phyloP scores from a whole-genome alignment of 2,888 invertebrate species.

The Drosophila demipolita region DNA sequence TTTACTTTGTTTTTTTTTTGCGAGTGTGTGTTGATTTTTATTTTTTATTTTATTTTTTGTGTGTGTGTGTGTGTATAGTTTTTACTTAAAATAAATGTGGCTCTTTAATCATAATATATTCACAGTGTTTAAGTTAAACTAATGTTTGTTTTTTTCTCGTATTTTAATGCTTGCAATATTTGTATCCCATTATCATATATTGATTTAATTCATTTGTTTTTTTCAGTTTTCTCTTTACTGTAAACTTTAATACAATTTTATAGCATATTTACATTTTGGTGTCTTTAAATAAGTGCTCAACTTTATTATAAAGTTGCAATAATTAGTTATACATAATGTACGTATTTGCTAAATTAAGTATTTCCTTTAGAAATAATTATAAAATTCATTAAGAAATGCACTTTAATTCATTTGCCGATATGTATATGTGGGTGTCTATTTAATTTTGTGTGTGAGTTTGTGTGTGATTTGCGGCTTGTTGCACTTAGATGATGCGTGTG shows the following conservation, averaged over 20 bases:
- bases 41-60: neutral
- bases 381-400: constrained; percentile 67
- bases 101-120: constrained; percentile 74
- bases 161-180: constrained; percentile 33
- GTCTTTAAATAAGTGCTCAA: constrained; percentile 50
- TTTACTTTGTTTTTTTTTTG: constrained; percentile 44
- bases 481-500: constrained; percentile 1
- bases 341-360: constrained; percentile 37
- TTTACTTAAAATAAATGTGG: constrained; percentile 72
- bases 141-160: constrained; percentile 32
- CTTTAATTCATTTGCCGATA: constrained; percentile 70
- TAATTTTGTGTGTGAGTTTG: constrained; percentile 11
- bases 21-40: constrained; percentile 37
- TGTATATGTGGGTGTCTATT: constrained; percentile 32
- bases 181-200: constrained; percentile 30
- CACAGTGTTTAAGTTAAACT: constrained; percentile 77
- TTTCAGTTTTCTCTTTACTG: constrained; percentile 1
- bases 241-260: constrained; percentile 44
- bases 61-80: constrained; percentile 34
- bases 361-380: constrained; percentile 41
- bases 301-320: constrained; percentile 48
- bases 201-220: constrained; percentile 12
- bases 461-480: neutral
- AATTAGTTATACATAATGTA: constrained; percentile 24
- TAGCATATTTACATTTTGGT: constrained; percentile 62